Percentiles rank a stretch among this genome's conserved stretches.
These are phyloP conservation scores for Platygyra sinensis DNA, from an alignment of 64 coral and sea anemone species.

Conservation along the genomic window DNA sequence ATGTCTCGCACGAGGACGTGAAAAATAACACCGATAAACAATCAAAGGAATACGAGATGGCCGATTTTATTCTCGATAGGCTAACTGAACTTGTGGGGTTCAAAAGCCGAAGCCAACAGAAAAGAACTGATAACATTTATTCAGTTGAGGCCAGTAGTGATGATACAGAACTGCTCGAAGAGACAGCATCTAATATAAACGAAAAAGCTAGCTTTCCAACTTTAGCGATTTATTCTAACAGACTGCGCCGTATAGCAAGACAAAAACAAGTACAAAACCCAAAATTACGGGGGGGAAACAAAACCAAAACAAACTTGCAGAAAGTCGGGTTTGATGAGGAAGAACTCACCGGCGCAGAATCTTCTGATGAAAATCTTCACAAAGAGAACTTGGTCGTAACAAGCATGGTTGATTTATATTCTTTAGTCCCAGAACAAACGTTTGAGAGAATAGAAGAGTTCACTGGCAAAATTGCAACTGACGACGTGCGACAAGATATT, in stretches of 20 bases:
- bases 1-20: slow-evolving; percentile 32
- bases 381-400: background rate
- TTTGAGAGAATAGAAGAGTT: background rate
- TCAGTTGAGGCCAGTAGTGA: too few relatives aligned
- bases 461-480: background rate
- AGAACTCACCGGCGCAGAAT: background rate
- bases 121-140: background rate
- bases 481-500: background rate
- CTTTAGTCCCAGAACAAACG: background rate
- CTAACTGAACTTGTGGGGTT: slow-evolving; percentile 1
- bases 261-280: background rate
- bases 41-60: slow-evolving; percentile 62
- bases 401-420: background rate
- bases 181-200: background rate
- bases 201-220: background rate
- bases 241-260: background rate
- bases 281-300: background rate
- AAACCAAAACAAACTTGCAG: background rate
- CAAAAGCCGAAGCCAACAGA: background rate
- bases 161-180: background rate
- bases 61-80: slow-evolving; percentile 56
- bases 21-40: slow-evolving; percentile 11
- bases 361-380: background rate
- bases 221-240: background rate
- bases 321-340: background rate